phyloP scores from a whole-genome alignment of 2,113 vertebrate species.

The Colossoma macropomum region DNA sequence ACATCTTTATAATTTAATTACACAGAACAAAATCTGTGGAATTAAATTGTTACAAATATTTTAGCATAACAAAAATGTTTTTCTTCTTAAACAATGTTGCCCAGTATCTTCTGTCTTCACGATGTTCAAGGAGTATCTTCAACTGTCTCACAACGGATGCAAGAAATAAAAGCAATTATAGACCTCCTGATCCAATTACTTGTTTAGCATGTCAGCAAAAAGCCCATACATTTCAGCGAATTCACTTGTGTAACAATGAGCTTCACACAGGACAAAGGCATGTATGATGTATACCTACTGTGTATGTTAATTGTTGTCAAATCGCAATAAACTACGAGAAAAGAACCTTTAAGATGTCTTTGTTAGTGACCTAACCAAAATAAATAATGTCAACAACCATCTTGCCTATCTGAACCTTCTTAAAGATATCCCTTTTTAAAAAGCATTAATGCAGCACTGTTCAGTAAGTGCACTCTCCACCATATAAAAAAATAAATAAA shows the following conservation, averaged over 20 bases:
- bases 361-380: neutral
- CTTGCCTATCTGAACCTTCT: neutral
- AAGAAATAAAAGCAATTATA: constrained; percentile 77
- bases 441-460: neutral
- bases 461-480: neutral
- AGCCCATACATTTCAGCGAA: constrained; percentile 66
- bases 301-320: constrained; percentile 42
- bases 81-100: constrained; percentile 39
- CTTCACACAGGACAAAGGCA: constrained; percentile 48
- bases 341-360: neutral
- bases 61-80: no score
- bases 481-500: neutral
- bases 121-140: constrained; percentile 43
- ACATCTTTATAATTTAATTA: no score
- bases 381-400: neutral
- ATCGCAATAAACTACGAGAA: constrained; percentile 45
- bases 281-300: constrained; percentile 12
- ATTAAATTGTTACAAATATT: no score
- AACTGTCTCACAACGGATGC: constrained; percentile 55
- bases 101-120: constrained; percentile 55
- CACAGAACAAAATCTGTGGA: no score
- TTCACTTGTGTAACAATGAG: constrained; percentile 65
- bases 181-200: constrained; percentile 72
- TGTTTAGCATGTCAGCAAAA: constrained; percentile 54
- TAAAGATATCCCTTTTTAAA: neutral